Conservation (phyloP, 2,113 vertebrate genomes). For the Coryphaenoides rupestris region DNA sequence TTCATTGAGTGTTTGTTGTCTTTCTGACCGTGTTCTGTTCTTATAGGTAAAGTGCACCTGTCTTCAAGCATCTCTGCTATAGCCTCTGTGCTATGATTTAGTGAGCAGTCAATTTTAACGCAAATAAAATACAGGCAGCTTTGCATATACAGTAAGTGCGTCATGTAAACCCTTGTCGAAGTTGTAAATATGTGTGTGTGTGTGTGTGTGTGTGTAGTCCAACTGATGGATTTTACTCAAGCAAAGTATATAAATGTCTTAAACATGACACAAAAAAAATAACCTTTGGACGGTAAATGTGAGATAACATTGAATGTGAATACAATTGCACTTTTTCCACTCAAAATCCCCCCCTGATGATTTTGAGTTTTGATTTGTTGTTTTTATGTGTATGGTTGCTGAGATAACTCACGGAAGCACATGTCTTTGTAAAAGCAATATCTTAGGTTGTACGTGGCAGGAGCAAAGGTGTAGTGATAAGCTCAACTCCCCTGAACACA, state of each 20-base stretch:
- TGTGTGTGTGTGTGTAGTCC: conserved; percentile 32
- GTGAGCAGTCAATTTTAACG: too few species aligned
- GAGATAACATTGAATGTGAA: conserved; percentile 57
- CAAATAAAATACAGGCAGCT: too few species aligned
- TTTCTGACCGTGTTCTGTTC: not conserved
- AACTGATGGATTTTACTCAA: conserved; percentile 35
- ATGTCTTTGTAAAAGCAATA: conserved; percentile 44
- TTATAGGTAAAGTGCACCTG: not conserved
- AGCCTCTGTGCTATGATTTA: too few species aligned
- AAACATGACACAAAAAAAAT: conserved; percentile 16
- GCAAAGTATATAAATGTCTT: conserved; percentile 43
- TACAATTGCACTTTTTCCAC: conserved; percentile 47
- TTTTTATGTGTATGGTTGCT: too few species aligned
- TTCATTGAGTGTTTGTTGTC: not conserved
- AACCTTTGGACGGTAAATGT: conserved; percentile 39
- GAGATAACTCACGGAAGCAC: too few species aligned
- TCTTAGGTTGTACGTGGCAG: too few species aligned
- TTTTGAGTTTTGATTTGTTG: not conserved
- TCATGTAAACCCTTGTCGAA: conserved; percentile 21
- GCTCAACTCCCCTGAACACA: not conserved
- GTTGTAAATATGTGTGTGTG: conserved; percentile 48
- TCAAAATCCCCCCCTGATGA: conserved; percentile 30
- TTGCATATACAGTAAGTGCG: not conserved
- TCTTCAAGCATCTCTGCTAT: not conserved
- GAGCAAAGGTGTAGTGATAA: too few species aligned